phyloP scores from a whole-genome alignment of 2,888 invertebrate species.

The Eupithecia centaureata region DNA sequence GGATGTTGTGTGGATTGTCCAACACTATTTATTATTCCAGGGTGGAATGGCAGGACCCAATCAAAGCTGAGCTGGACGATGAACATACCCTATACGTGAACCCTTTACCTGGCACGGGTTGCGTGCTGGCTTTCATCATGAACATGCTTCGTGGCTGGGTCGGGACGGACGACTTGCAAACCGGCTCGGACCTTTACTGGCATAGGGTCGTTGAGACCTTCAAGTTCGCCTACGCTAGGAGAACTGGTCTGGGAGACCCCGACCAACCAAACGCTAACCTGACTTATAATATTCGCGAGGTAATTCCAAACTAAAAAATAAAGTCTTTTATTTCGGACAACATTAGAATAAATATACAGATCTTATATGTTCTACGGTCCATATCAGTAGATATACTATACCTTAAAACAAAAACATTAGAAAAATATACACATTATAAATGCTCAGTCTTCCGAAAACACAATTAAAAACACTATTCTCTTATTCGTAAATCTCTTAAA shows the following conservation, averaged over 20 bases:
- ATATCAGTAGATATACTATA: too few relatives aligned
- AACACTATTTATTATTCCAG: constrained; percentile 79
- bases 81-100: constrained; percentile 89
- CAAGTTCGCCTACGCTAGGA: constrained; percentile 95
- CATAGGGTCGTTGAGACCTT: constrained; percentile 95
- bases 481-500: too few relatives aligned
- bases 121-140: constrained; percentile 91
- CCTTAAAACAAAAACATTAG: too few relatives aligned
- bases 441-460: too few relatives aligned
- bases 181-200: constrained; percentile 79
- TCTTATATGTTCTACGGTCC: too few relatives aligned
- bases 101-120: constrained; percentile 94
- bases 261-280: constrained; percentile 56
- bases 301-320: constrained; percentile 42
- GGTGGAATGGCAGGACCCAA: constrained; percentile 86
- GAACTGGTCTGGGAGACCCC: constrained; percentile 92
- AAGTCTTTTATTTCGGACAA: too few relatives aligned
- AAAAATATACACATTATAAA: too few relatives aligned
- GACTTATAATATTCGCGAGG: constrained; percentile 59
- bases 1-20: too few relatives aligned
- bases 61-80: constrained; percentile 82
- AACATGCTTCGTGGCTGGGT: constrained; percentile 88
- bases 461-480: too few relatives aligned
- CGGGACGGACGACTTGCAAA: constrained; percentile 68
- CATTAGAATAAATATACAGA: too few relatives aligned